phyloP scores from a whole-genome alignment of 2,888 invertebrate genomes.

The Lagria hirta region DNA sequence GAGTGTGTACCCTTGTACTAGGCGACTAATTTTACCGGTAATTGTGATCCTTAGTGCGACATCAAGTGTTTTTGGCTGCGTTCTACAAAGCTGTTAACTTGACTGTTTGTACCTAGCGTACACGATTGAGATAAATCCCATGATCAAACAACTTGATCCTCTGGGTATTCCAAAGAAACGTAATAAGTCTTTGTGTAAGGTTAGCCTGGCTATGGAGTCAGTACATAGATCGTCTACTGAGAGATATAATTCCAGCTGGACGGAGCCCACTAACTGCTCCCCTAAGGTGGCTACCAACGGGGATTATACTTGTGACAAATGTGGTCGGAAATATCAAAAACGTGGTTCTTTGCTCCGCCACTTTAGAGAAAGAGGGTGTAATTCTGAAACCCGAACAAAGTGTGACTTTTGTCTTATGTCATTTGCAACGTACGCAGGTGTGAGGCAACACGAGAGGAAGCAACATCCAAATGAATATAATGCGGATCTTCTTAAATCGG shows the following conservation, averaged over 20 bases:
- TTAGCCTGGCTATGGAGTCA: constrained; percentile 9
- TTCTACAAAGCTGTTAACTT: background rate
- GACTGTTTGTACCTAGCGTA: too few relatives aligned
- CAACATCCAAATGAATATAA: constrained; percentile 5
- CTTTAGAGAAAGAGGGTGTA: constrained; percentile 8
- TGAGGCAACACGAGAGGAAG: constrained; percentile 12
- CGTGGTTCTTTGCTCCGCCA: constrained; percentile 5
- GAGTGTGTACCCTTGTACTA: too few relatives aligned
- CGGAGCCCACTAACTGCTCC: background rate
- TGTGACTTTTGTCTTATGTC: constrained; percentile 9
- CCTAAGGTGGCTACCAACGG: background rate
- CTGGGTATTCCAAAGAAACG: constrained; percentile 3
- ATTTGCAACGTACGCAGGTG: constrained; percentile 5
- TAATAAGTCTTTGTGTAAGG: background rate
- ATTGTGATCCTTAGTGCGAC: background rate
- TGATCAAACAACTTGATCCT: constrained; percentile 2
- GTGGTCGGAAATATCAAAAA: constrained; percentile 4
- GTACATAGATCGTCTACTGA: constrained; percentile 1
- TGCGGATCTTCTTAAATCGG: too few relatives aligned
- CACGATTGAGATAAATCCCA: background rate
- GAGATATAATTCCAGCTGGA: constrained; percentile 1
- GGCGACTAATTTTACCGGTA: constrained; percentile 3
- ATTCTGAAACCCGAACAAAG: background rate
- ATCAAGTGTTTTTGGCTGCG: constrained; percentile 1
- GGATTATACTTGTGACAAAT: constrained; percentile 3